Percentiles rank a stretch among this genome's conserved stretches.
These are phyloP conservation scores for Oncorhynchus gorbuscha DNA, from an alignment of 2,113 vertebrate species.

Conservation along the genomic window DNA sequence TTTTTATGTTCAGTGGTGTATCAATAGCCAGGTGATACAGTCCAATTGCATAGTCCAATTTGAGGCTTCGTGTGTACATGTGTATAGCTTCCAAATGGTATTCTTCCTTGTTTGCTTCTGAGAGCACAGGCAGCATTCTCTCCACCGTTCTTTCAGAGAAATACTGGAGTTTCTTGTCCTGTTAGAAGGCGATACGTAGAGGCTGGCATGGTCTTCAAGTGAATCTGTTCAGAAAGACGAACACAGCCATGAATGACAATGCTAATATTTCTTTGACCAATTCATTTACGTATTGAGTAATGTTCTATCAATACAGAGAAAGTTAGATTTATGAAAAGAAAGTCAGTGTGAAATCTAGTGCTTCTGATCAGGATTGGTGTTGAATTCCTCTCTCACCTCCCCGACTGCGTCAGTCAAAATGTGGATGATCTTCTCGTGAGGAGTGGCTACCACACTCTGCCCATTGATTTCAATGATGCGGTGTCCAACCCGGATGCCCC, in stretches of 20 bases:
- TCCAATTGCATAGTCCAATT: constrained; percentile 8
- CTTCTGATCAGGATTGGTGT: no score
- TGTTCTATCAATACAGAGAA: not conserved
- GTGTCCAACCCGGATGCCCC: constrained; percentile 92
- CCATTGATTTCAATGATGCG: constrained; percentile 97
- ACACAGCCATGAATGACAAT: not conserved
- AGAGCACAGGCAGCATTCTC: no score
- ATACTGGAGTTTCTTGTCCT: constrained; percentile 91
- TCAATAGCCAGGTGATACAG: not conserved
- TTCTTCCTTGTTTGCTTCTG: not conserved
- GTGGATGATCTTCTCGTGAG: constrained; percentile 90
- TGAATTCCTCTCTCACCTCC: constrained; percentile 73
- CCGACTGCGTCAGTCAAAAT: constrained; percentile 83
- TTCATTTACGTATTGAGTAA: not conserved
- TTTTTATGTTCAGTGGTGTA: not conserved
- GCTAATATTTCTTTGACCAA: not conserved
- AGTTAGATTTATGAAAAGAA: not conserved
- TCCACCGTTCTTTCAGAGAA: constrained; percentile 70
- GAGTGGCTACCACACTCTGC: constrained; percentile 91
- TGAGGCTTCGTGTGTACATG: not conserved
- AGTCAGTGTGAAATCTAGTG: not conserved
- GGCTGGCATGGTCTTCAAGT: constrained; percentile 95
- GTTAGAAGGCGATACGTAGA: constrained; percentile 92
- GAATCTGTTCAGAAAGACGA: constrained; percentile 75
- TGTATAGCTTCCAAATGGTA: not conserved